phyloP scores from a whole-genome alignment of 2,113 vertebrate species.

The Solenodon paradoxus region DNA sequence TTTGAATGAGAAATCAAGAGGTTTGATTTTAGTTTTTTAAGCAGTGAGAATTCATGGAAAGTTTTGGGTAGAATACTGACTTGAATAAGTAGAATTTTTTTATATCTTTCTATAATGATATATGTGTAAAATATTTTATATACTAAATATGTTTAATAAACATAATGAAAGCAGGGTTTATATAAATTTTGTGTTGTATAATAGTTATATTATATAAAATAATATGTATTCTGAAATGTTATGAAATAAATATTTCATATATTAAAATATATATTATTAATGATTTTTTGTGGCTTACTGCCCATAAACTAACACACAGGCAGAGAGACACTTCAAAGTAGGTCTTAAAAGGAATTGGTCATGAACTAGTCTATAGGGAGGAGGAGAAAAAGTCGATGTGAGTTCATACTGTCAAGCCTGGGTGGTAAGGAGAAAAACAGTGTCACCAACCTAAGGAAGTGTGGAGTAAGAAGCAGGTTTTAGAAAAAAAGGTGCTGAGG shows the following conservation, averaged over 20 bases:
- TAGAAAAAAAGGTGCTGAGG: not conserved
- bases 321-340: not conserved
- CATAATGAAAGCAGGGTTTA: no score
- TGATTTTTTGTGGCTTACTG: not conserved
- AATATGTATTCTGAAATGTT: no score
- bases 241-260: not conserved
- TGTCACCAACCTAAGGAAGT: not conserved
- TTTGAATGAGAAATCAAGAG: constrained; percentile 27
- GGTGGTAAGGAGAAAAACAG: not conserved
- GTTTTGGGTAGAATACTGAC: not conserved
- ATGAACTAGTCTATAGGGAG: not conserved
- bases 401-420: not conserved
- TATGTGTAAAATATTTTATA: not conserved
- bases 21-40: not conserved
- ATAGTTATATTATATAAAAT: no score
- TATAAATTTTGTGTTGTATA: no score
- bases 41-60: not conserved
- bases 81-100: not conserved
- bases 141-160: no score
- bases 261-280: not conserved
- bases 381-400: not conserved
- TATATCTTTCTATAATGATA: not conserved
- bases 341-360: not conserved
- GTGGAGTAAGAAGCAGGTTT: not conserved
- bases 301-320: not conserved